These are phyloP conservation scores for Rhodinocichla rosea DNA, from an alignment of 2,113 vertebrate species.

Conservation along the genomic window DNA sequence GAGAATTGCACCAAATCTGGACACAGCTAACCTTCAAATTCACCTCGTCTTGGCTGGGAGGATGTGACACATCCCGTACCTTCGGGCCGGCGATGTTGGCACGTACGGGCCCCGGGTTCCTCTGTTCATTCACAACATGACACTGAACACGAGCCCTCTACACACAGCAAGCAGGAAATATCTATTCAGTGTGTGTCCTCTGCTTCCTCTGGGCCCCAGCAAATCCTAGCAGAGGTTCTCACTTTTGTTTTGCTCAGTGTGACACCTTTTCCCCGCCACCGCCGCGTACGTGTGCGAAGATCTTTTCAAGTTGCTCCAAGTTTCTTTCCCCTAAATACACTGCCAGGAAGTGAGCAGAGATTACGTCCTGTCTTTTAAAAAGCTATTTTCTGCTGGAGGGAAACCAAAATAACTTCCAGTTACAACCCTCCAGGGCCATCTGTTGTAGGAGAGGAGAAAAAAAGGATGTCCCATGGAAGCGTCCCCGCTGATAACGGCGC, in stretches of 20 bases:
- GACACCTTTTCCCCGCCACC: constrained; percentile 55
- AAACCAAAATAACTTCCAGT: constrained; percentile 60
- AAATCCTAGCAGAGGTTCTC: constrained; percentile 53
- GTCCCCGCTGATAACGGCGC: constrained; percentile 5
- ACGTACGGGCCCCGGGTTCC: constrained; percentile 25
- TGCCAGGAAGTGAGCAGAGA: constrained; percentile 60
- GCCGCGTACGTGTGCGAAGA: constrained; percentile 53
- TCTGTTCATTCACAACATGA: constrained; percentile 56
- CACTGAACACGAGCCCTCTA: constrained; percentile 22
- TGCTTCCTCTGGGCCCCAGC: constrained; percentile 47
- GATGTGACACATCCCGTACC: constrained; percentile 57
- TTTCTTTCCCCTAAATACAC: constrained; percentile 59
- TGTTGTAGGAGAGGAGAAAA: constrained; percentile 58
- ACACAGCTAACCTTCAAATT: not conserved
- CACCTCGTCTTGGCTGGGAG: constrained; percentile 28
- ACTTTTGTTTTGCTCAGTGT: constrained; percentile 67
- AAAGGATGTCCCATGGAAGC: constrained; percentile 45
- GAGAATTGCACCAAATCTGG: not conserved
- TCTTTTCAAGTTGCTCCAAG: constrained; percentile 57
- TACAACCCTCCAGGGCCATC: constrained; percentile 58
- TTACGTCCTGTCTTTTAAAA: constrained; percentile 65
- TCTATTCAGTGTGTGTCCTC: constrained; percentile 31
- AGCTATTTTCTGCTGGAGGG: constrained; percentile 67
- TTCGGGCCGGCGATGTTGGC: not conserved
- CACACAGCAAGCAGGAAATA: constrained; percentile 55